Evolutionary conservation across 2,113 vertebrate genomes (phyloP).

Genomic region (Passerina amoena): DNA sequence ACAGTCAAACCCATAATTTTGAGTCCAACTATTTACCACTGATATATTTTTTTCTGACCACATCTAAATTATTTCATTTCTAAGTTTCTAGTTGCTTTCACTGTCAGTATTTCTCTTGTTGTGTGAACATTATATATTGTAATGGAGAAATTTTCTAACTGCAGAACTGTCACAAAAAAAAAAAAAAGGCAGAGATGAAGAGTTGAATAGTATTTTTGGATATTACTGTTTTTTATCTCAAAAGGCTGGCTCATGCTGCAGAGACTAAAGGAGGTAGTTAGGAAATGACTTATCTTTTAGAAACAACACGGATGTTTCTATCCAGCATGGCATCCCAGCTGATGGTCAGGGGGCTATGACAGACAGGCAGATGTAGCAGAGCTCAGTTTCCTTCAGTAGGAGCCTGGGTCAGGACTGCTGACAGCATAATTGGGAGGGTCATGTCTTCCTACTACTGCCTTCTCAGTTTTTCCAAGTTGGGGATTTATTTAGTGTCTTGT

Average conservation of each 20-base stretch:
- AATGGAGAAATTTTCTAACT: background rate
- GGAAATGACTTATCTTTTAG: background rate
- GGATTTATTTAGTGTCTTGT: background rate
- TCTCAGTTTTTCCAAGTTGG: background rate
- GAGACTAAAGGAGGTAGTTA: background rate
- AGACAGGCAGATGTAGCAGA: background rate
- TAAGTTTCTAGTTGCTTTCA: background rate
- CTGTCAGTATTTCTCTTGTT: background rate
- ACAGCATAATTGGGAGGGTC: background rate
- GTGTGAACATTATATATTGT: background rate
- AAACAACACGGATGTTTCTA: background rate
- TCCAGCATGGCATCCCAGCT: background rate
- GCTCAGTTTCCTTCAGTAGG: rapidly evolving
- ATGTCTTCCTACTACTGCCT: background rate
- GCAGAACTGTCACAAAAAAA: background rate
- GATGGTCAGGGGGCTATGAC: background rate
- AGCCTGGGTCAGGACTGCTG: background rate
- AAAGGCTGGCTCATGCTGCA: background rate
- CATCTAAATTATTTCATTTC: background rate
- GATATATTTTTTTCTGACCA: background rate
- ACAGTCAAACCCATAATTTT: background rate
- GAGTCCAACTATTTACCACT: background rate
- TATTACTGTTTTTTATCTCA: background rate
- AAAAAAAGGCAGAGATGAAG: background rate
- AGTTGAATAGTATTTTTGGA: background rate